These are phyloP conservation scores for Poecilus cupreus DNA, from an alignment of 2,888 invertebrate species.

Conservation along the genomic window DNA sequence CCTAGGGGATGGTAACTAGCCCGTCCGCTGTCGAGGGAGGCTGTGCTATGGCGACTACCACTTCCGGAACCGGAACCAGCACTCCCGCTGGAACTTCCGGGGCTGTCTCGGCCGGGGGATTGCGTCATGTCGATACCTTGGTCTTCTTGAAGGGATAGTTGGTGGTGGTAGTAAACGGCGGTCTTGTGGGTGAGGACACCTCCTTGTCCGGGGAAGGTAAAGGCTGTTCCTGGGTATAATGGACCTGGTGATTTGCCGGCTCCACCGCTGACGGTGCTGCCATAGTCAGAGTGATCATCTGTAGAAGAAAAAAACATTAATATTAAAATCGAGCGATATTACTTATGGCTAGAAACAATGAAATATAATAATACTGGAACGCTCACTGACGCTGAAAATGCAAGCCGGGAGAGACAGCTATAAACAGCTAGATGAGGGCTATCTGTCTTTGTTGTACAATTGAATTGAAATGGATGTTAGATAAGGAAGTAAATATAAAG, in stretches of 20 bases:
- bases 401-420: no score
- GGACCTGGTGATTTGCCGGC: constrained; percentile 82
- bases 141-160: constrained; percentile 88
- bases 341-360: no score
- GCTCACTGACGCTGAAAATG: no score
- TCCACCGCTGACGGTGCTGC: constrained; percentile 79
- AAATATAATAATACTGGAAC: no score
- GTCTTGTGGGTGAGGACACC: constrained; percentile 85
- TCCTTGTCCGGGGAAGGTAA: constrained; percentile 71
- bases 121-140: constrained; percentile 91
- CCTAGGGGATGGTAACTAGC: constrained; percentile 83
- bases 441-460: no score
- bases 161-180: constrained; percentile 87
- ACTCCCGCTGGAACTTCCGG: constrained; percentile 91
- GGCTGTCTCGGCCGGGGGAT: constrained; percentile 95
- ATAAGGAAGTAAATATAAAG: no score
- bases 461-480: no score
- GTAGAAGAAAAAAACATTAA: constrained; percentile 64
- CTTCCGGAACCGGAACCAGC: constrained; percentile 91
- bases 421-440: no score
- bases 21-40: constrained; percentile 92
- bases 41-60: constrained; percentile 92
- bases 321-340: no score
- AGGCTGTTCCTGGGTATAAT: constrained; percentile 76
- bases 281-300: constrained; percentile 83